Conservation (phyloP, 2,797 vertebrate species). For the Lindbergichthys nudifrons region DNA sequence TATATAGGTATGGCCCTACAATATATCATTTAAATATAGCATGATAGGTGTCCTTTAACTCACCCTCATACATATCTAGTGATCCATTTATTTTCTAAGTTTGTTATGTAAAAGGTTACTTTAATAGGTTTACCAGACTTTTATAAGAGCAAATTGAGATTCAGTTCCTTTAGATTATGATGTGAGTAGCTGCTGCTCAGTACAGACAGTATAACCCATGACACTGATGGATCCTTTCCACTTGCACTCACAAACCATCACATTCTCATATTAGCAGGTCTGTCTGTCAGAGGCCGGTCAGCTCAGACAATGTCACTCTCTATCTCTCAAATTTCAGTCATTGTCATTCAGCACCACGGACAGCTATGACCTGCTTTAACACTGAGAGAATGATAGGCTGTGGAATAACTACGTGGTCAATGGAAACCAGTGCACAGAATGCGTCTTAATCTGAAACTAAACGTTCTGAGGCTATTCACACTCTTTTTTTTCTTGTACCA, state of each 20-base stretch:
- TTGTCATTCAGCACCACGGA: too few species aligned
- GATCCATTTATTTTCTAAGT: not conserved
- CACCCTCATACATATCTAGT: constrained; percentile 5
- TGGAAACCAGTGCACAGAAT: not conserved
- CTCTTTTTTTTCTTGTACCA: too few species aligned
- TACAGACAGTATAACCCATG: not conserved
- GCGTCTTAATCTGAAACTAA: too few species aligned
- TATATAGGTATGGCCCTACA: too few species aligned
- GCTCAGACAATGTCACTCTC: constrained; percentile 11
- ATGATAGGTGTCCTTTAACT: too few species aligned
- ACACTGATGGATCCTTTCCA: constrained; percentile 2
- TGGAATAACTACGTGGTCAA: not conserved
- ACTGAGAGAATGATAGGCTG: not conserved
- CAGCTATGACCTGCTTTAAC: constrained; percentile 16
- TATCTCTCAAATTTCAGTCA: constrained; percentile 1
- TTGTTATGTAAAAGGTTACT: not conserved
- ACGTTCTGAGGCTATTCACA: too few species aligned
- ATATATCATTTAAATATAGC: too few species aligned
- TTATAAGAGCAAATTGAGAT: too few species aligned
- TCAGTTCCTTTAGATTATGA: constrained; percentile 5
- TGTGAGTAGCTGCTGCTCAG: constrained; percentile 29
- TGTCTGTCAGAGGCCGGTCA: constrained; percentile 22
- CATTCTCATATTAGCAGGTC: constrained; percentile 28
- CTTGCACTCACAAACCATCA: not conserved
- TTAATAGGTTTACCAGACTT: too few species aligned